Base-by-base conservation (phyloP, 2,888 invertebrate species). In the Elegia similella region DNA sequence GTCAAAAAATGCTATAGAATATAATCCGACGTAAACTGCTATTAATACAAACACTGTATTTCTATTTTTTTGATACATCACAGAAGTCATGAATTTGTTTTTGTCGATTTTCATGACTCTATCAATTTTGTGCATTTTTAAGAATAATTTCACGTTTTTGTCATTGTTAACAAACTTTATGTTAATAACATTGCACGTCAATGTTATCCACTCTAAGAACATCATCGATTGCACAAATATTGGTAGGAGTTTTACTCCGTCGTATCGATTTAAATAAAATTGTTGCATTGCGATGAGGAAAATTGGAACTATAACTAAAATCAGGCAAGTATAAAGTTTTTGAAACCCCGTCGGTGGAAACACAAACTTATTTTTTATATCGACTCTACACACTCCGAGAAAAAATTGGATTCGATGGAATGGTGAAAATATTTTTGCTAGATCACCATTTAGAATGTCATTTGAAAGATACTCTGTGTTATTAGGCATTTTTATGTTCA, bases 61-160 rank as follows among this genome's bases (percentile, higher is more conserved):
- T 32, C 48, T 48, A 32, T 76, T 76, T 6, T 61, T 60, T 17
- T 59, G 61, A 53, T 66, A 67, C 43, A 76, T 50, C 1, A 73
- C 57, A 2, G 34, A 12, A 52, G 77, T 73, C 1, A 82, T 61
- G 7, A 17, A 55, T 56, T 70, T 69, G 43, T 70, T 78, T 6
- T 70, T 67, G 13, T 80, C 67, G 16, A 84, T 63, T 29, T 73
- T 75, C 77, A 87, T 76, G 0, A 74, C 57, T 15, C 80, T 73
- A 53, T 87, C 84, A 2, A 86, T 72, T 61, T 78, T 68, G 65
- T 88, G 85, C 56, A 85, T 65, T 65, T 74, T 71, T 0, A 84
- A 64, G n/a, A 70, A 73, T 52, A 85, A 82, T 2, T 71, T 65
- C 0, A 75, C 70, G 60, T 84, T 86, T 0, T 58, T 60, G 1